phyloP scores from a whole-genome alignment of 2,888 invertebrate species.

The Drosophila anomelani region DNA sequence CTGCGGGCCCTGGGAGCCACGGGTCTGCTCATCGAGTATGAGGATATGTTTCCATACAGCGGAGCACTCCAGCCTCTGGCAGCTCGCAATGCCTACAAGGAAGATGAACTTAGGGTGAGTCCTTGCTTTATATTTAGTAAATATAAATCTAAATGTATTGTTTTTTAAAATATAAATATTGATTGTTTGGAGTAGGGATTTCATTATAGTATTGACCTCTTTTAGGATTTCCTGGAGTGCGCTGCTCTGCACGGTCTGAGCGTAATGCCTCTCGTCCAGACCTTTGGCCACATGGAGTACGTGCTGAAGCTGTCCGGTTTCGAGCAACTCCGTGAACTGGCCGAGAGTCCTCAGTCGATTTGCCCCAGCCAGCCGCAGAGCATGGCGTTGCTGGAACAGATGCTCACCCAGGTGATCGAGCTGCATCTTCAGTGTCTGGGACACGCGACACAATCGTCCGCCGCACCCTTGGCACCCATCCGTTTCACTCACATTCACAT shows the following conservation, averaged over 20 bases:
- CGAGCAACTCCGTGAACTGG: slow-evolving; percentile 88
- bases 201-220: background rate
- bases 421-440: slow-evolving; percentile 77
- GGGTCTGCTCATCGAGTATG: slow-evolving; percentile 91
- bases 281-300: slow-evolving; percentile 92
- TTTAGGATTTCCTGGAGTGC: slow-evolving; percentile 86
- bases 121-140: background rate
- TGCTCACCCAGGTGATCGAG: slow-evolving; percentile 89
- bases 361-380: slow-evolving; percentile 89
- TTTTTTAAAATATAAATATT: background rate
- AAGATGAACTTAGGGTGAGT: slow-evolving; percentile 81
- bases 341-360: slow-evolving; percentile 88
- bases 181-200: background rate
- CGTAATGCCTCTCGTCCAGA: slow-evolving; percentile 91
- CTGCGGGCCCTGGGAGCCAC: slow-evolving; percentile 89
- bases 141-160: background rate
- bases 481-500: slow-evolving; percentile 87
- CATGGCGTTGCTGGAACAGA: slow-evolving; percentile 87
- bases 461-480: slow-evolving; percentile 60
- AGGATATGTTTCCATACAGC: slow-evolving; percentile 92
- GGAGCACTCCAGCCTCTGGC: slow-evolving; percentile 86
- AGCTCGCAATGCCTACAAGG: slow-evolving; percentile 86
- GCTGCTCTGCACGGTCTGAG: slow-evolving; percentile 87
- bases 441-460: slow-evolving; percentile 37
- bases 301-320: slow-evolving; percentile 89